These are phyloP conservation scores for Scaptomyza flava DNA, from an alignment of 2,888 invertebrate species.

Conservation along the genomic window DNA sequence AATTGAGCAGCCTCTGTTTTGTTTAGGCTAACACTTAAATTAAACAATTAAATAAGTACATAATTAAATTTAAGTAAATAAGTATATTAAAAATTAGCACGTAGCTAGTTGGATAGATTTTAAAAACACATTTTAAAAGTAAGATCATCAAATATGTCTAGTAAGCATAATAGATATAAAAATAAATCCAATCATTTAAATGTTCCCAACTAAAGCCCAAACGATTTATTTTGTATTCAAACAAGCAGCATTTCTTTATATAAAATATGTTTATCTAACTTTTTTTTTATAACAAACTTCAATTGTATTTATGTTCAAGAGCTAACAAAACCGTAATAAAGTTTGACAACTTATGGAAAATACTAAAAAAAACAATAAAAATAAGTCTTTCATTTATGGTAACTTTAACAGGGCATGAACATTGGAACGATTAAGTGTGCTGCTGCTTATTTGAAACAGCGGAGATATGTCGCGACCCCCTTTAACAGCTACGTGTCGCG, in stretches of 20 bases:
- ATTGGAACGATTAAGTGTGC: no score
- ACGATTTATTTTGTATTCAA: constrained; percentile 35
- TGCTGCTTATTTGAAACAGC: no score
- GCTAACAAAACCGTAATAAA: constrained; percentile 67
- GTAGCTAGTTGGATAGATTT: constrained; percentile 70
- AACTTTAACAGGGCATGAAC: no score
- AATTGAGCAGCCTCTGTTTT: constrained; percentile 72
- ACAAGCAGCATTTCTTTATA: constrained; percentile 12
- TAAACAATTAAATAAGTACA: constrained; percentile 30
- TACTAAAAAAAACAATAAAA: constrained; percentile 4
- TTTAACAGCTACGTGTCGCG: constrained; percentile 21
- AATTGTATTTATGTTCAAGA: constrained; percentile 57
- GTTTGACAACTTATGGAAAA: constrained; percentile 70
- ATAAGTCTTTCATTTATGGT: constrained; percentile 18
- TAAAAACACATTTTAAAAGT: constrained; percentile 43
- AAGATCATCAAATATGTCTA: constrained; percentile 14
- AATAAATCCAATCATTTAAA: constrained; percentile 37
- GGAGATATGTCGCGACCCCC: no score
- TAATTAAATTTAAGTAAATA: not conserved
- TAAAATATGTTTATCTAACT: constrained; percentile 27
- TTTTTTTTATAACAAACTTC: constrained; percentile 30
- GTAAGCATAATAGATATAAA: constrained; percentile 5
- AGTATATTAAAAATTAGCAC: constrained; percentile 55
- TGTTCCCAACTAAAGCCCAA: constrained; percentile 53
- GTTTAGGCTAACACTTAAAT: constrained; percentile 36